These are phyloP conservation scores for Esox niger DNA, from an alignment of 2,113 vertebrate species.

Conservation along the genomic window DNA sequence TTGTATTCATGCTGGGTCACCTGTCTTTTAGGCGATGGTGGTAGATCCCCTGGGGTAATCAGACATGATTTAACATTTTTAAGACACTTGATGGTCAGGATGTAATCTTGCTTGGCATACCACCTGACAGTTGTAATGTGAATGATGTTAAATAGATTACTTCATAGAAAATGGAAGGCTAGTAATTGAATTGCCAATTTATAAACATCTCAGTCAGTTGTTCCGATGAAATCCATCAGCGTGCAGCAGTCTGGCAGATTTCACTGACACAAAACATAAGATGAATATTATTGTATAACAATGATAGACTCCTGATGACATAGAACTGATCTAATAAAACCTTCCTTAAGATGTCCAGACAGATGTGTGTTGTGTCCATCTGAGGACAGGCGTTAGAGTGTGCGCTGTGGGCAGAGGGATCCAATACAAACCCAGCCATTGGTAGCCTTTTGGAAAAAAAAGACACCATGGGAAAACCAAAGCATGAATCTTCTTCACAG, in stretches of 20 bases:
- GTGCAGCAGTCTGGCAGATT: no score
- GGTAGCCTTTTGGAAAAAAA: not conserved
- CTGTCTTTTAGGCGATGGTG: slow-evolving; percentile 22
- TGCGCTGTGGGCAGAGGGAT: not conserved
- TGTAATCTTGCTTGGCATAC: not conserved
- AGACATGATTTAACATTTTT: not conserved
- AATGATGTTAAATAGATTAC: not conserved
- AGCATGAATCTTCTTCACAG: slow-evolving; percentile 9
- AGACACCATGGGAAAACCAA: not conserved
- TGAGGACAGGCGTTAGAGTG: not conserved
- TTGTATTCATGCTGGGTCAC: slow-evolving; percentile 25
- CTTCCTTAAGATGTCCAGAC: no score
- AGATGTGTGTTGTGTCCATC: not conserved
- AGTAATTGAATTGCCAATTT: no score
- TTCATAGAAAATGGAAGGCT: not conserved
- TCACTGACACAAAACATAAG: no score
- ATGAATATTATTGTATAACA: no score
- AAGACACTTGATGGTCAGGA: not conserved
- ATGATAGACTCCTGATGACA: no score
- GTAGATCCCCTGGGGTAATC: not conserved
- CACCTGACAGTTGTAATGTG: no score
- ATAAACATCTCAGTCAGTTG: no score
- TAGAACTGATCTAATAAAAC: no score
- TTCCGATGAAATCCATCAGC: no score
- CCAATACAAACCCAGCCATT: not conserved